A percentile compares a stretch with the other conserved stretches of the same genome.
Conservation (phyloP, 2,113 vertebrate genomes). For the Prochilodus magdalenae region DNA sequence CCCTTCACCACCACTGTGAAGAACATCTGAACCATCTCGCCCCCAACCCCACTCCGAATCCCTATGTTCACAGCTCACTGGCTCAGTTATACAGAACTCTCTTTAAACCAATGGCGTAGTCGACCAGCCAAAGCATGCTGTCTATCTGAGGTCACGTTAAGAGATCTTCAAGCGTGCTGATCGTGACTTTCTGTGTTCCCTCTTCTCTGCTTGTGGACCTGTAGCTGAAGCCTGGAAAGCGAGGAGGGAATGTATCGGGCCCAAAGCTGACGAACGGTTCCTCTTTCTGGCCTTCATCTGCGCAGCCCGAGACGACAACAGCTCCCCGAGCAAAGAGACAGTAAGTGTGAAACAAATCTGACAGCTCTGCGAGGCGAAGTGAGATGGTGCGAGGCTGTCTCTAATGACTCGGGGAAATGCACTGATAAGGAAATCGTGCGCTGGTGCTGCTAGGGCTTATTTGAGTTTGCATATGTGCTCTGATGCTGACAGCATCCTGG, state of each 20-base stretch:
- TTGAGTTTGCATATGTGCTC: too few species aligned
- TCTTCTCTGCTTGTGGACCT: neutral
- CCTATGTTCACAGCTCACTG: too few species aligned
- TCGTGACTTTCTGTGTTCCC: neutral
- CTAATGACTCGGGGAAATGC: neutral
- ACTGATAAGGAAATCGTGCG: neutral
- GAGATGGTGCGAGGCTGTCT: neutral
- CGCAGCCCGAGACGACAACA: conserved; percentile 19
- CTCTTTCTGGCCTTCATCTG: neutral
- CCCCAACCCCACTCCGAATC: too few species aligned
- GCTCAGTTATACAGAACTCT: too few species aligned
- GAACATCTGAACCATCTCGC: too few species aligned
- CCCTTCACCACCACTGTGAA: too few species aligned
- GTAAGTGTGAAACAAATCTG: conserved; percentile 32
- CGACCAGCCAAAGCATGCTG: too few species aligned
- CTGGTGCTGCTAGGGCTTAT: neutral
- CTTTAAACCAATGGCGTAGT: too few species aligned
- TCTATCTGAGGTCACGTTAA: too few species aligned
- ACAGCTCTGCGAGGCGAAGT: neutral
- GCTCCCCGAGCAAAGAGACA: conserved; percentile 20
- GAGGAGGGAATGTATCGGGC: conserved; percentile 1
- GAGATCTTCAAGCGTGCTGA: too few species aligned
- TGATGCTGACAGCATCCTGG: too few species aligned
- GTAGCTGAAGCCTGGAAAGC: neutral
- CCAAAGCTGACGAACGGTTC: neutral